Evolutionary conservation across 2,888 invertebrate species (phyloP).

Genomic region (Temnothorax unifasciatus): DNA sequence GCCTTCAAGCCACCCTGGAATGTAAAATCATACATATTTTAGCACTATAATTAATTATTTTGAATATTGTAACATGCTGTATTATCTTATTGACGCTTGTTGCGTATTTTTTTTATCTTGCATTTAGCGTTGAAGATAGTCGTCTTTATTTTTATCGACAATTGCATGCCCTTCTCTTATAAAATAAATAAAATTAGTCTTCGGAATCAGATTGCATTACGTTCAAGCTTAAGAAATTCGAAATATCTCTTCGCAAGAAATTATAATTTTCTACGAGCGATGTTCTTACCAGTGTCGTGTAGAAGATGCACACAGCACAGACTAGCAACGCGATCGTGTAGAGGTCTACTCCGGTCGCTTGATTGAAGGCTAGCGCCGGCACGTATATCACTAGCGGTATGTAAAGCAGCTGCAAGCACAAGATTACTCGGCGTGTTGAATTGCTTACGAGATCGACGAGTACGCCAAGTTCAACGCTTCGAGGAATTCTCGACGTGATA

Average conservation of each 20-base stretch:
- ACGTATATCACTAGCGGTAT: slow-evolving; percentile 96
- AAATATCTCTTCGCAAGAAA: neutral
- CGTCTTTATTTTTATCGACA: neutral
- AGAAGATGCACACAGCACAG: slow-evolving; percentile 96
- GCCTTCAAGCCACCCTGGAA: slow-evolving; percentile 92
- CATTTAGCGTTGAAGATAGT: neutral
- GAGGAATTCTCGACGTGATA: neutral
- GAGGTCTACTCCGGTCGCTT: slow-evolving; percentile 94
- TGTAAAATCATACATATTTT: neutral
- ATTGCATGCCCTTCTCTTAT: neutral
- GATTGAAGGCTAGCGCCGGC: slow-evolving; percentile 94
- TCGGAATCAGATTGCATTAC: neutral
- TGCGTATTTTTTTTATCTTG: neutral
- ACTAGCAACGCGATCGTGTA: slow-evolving; percentile 93
- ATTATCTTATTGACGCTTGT: neutral
- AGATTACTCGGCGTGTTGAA: slow-evolving; percentile 27
- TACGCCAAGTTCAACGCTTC: slow-evolving; percentile 15
- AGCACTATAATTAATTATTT: neutral
- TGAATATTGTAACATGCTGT: neutral
- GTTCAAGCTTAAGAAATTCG: neutral
- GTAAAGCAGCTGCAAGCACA: slow-evolving; percentile 87
- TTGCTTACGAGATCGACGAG: neutral
- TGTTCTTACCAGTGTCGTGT: slow-evolving; percentile 93
- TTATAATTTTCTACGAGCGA: neutral
- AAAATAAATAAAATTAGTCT: neutral